A percentile compares a stretch with the other conserved stretches of the same genome.
Conservation (phyloP, 2,797 vertebrate genomes). For the Rhabdophis nuchalis region DNA sequence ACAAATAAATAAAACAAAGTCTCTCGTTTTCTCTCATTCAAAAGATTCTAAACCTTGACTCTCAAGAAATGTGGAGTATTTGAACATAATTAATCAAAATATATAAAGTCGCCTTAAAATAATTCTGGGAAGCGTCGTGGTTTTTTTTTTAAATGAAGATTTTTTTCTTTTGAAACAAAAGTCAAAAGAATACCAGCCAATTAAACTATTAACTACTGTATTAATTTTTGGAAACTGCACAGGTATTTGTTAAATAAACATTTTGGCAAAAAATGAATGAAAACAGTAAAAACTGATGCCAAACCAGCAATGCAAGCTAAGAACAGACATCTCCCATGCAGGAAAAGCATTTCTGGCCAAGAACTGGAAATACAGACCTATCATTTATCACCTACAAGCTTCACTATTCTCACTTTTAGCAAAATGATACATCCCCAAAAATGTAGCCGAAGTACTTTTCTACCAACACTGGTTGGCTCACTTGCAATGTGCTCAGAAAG, state of each 20-base stretch:
- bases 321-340: not conserved
- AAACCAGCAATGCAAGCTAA: not conserved
- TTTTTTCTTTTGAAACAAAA: not conserved
- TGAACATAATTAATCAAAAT: not conserved
- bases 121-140: not conserved
- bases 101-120: not conserved
- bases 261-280: not conserved
- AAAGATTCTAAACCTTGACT: not conserved
- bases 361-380: not conserved
- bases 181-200: not conserved
- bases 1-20: not conserved
- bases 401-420: conserved; percentile 12
- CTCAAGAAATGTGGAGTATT: not conserved
- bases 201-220: not conserved
- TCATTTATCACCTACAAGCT: not conserved
- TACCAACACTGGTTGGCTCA: conserved; percentile 64
- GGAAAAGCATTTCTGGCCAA: not conserved
- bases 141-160: not conserved
- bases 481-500: not conserved
- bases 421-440: conserved; percentile 28
- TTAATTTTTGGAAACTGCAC: not conserved
- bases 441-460: conserved; percentile 34
- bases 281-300: not conserved
- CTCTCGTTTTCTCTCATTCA: not conserved
- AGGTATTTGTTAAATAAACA: not conserved